These are phyloP conservation scores for Dallia pectoralis DNA, from an alignment of 2,797 vertebrate species.

Conservation along the genomic window DNA sequence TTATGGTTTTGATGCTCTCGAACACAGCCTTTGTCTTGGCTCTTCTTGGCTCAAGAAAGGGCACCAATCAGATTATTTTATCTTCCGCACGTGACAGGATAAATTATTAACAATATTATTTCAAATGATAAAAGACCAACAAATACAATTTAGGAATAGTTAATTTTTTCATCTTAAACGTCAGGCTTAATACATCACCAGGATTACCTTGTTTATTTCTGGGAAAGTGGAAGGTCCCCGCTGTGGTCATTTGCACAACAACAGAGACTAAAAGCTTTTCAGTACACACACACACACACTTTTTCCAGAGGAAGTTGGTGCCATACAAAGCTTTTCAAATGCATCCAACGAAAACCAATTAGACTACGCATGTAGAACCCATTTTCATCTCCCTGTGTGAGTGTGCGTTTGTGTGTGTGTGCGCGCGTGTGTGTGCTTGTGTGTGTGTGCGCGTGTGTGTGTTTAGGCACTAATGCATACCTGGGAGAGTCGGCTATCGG, in stretches of 20 bases:
- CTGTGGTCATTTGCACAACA: neutral
- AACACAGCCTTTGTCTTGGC: neutral
- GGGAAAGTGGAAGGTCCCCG: neutral
- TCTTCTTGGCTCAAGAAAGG: neutral
- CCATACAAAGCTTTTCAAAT: slow-evolving; percentile 32
- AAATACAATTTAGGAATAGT: neutral
- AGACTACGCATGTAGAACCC: slow-evolving; percentile 33
- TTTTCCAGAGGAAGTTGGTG: slow-evolving; percentile 18
- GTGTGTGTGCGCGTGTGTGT: neutral
- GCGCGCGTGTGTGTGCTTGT: neutral
- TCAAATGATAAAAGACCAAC: neutral
- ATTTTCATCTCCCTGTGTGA: slow-evolving; percentile 38
- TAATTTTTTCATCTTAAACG: neutral
- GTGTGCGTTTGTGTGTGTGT: slow-evolving; percentile 16
- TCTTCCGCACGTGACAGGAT: neutral
- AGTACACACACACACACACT: slow-evolving; percentile 2
- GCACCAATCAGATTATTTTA: neutral
- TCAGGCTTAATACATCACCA: neutral
- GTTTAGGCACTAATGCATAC: neutral
- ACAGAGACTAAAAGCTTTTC: slow-evolving; percentile 8
- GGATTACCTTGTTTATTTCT: neutral
- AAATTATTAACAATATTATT: neutral
- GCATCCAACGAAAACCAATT: slow-evolving; percentile 44
- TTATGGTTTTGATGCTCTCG: too few species aligned
- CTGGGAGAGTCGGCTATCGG: too few species aligned